Conservation (phyloP, 2,888 invertebrate genomes). For the Drosophila setosimentum region DNA sequence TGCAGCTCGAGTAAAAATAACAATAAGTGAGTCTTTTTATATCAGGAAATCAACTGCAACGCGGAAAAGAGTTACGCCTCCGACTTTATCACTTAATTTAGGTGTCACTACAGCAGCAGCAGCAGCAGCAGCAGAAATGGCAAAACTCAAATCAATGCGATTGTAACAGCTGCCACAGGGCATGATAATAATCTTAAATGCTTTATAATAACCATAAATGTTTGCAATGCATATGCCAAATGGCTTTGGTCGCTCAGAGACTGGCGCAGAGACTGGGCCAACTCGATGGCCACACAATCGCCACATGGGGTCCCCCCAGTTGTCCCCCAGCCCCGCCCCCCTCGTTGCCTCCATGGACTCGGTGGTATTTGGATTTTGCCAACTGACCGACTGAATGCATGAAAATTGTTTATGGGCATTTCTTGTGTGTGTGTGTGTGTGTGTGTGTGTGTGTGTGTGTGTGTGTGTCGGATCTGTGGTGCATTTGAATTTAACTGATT, state of each 20-base stretch:
- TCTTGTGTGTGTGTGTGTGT: conserved; percentile 24
- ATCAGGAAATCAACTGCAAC: neutral
- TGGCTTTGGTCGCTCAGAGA: conserved; percentile 29
- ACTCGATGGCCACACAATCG: conserved; percentile 23
- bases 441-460: conserved; percentile 23
- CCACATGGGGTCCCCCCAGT: conserved; percentile 38
- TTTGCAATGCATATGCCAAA: conserved; percentile 78
- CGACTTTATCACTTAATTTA: conserved; percentile 26
- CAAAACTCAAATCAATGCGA: conserved; percentile 32
- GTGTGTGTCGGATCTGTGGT: conserved; percentile 50
- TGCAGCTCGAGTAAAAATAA: neutral
- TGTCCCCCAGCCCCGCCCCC: neutral
- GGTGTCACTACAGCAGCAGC: conserved; percentile 25
- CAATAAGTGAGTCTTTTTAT: neutral
- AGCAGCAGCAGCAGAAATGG: conserved; percentile 13
- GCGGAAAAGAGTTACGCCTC: conserved; percentile 6
- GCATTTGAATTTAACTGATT: conserved; percentile 76
- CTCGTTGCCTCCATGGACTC: neutral
- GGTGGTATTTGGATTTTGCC: conserved; percentile 26
- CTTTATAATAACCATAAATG: conserved; percentile 82
- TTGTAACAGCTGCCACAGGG: conserved; percentile 69
- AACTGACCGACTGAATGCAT: conserved; percentile 61
- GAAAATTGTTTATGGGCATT: conserved; percentile 74
- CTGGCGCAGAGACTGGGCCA: conserved; percentile 26
- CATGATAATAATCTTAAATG: conserved; percentile 80